These are phyloP conservation scores for Tinamus guttatus DNA, from an alignment of 2,113 vertebrate genomes.

Conservation along the genomic window DNA sequence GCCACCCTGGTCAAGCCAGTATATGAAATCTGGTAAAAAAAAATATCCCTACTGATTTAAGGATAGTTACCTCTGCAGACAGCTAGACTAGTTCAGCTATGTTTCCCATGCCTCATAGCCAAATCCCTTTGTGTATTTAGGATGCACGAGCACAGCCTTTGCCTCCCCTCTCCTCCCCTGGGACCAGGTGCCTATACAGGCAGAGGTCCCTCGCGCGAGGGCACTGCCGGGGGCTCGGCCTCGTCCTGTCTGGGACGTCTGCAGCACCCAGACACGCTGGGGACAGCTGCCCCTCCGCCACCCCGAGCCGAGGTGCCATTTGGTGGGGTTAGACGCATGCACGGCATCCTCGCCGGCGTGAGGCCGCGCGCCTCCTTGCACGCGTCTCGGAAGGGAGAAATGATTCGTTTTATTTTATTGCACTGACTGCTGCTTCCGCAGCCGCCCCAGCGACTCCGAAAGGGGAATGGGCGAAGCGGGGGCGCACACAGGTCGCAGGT, in stretches of 20 bases:
- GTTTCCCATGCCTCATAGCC: fast-evolving
- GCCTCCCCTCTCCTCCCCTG: neutral
- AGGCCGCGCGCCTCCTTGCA: no score
- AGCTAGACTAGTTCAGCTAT: neutral
- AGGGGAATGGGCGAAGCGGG: neutral
- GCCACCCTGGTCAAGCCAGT: neutral
- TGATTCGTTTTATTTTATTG: neutral
- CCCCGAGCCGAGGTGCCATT: neutral
- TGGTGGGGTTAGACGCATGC: no score
- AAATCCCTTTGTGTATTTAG: neutral
- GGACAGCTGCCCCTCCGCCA: neutral
- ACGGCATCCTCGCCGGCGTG: no score
- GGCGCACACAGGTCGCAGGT: neutral
- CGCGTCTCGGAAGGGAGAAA: neutral
- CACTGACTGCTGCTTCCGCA: fast-evolving
- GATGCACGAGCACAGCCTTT: neutral
- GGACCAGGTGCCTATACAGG: neutral
- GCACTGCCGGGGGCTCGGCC: fast-evolving
- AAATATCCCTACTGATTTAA: neutral
- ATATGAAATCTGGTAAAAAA: neutral
- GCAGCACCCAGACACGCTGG: neutral
- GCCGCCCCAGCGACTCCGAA: neutral
- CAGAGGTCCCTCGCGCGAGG: neutral
- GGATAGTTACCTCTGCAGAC: neutral
- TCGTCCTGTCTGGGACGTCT: neutral